Base-by-base conservation (phyloP, 2,888 invertebrate genomes). In the Pandemis corylana region DNA sequence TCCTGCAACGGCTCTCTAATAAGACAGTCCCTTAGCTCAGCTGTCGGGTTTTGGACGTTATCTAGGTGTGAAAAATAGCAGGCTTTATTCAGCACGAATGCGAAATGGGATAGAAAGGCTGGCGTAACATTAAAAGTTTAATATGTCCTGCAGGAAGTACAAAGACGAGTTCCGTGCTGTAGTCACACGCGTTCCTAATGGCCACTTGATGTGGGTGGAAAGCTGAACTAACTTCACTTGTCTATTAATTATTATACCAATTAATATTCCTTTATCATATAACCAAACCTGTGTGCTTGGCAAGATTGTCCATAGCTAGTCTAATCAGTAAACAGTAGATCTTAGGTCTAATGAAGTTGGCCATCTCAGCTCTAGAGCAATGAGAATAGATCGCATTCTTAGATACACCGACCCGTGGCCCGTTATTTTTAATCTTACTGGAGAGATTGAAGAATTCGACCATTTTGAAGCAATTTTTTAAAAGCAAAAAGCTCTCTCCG, bases 1-100 rank as follows among this genome's bases (percentile, higher is more conserved):
- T 94, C 93, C 84, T 77, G 80, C 85, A 59, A 87, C 86, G 85
- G 85, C 87, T 86, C 85, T 90, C 86, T 90, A 92, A 92, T 90
- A 90, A 84, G 92, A 93, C 93, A 92, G 90, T 84, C 86, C 89
- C 86, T 88, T 91, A 87, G 85, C 87, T 88, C 85, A 87, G 77
- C 89, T 90, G 92, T 93, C 92, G 82, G 78, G 78, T 72, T 79
- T 80, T 75, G 83, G 89, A 91, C 91, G 86, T 90, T 93, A 94
- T 93, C 93, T 85, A 81, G 64, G 64, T 76, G 84, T 93, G 93
- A 93, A 91, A 92, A 93, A 94, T 94, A 81, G 89, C 87, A 80
- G 82, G 88, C 89, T 92, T 93, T 94, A 89, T 91, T 78, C 78
- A 81, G 80, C 80, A 80, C 82, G 79, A 78, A 78, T 79, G 71